Conservation (phyloP, 2,797 vertebrate species). For the Falco peregrinus region DNA sequence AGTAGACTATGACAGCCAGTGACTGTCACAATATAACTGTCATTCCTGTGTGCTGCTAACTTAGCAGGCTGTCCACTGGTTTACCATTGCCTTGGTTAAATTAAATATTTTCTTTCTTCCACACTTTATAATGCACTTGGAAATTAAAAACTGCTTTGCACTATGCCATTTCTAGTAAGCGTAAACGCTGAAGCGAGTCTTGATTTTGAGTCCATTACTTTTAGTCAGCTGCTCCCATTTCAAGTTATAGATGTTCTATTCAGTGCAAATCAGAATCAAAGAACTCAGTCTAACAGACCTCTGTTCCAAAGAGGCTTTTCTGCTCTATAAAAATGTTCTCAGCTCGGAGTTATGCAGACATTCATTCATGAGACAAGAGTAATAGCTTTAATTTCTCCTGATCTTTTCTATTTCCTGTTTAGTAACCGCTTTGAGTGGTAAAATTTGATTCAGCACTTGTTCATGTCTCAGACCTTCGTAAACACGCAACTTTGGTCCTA, state of each 20-base stretch:
- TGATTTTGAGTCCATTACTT: background rate
- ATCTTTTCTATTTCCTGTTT: constrained; percentile 23
- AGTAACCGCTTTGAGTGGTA: background rate
- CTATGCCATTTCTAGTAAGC: background rate
- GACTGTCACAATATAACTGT: background rate
- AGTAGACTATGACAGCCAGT: background rate
- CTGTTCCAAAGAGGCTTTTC: constrained; percentile 10
- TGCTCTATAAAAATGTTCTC: constrained; percentile 14
- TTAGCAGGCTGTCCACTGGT: background rate
- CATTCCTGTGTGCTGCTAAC: background rate
- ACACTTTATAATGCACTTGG: background rate
- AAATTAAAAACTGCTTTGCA: background rate
- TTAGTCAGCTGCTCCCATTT: background rate
- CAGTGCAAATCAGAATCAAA: background rate
- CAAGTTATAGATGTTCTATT: background rate
- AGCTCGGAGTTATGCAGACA: constrained; percentile 35
- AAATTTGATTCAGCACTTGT: background rate
- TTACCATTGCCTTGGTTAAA: background rate
- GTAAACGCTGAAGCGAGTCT: background rate
- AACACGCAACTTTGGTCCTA: background rate
- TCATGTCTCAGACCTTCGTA: background rate
- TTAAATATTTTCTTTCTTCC: background rate
- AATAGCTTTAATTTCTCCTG: background rate
- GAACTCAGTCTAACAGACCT: background rate
- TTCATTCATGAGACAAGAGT: background rate